phyloP scores from a whole-genome alignment of 1,140 invertebrate genomes.

The Eumeta japonica region DNA sequence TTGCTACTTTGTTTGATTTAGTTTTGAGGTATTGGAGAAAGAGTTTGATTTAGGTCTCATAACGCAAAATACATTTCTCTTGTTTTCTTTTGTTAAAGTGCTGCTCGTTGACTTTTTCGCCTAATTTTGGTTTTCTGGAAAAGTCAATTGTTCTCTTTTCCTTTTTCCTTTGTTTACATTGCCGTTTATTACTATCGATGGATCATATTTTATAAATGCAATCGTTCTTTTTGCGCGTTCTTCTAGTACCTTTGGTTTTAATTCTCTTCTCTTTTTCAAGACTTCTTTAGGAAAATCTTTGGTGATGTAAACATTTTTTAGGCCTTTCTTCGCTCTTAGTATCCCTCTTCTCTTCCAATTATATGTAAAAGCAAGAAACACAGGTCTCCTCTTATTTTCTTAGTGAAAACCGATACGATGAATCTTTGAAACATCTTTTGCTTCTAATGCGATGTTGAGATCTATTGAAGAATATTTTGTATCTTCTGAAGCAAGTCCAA shows the following conservation, averaged over 20 bases:
- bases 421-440: no score
- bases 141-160: no score
- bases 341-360: conserved; percentile 13
- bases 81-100: no score
- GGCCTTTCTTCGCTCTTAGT: conserved; percentile 12
- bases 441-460: conserved; percentile 13
- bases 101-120: no score
- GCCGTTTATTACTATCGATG: conserved; percentile 15
- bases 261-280: no score
- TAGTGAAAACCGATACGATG: conserved; percentile 9
- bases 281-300: no score
- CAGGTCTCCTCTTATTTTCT: conserved; percentile 13
- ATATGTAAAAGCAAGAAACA: conserved; percentile 12
- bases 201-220: conserved; percentile 16
- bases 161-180: conserved; percentile 15
- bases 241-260: no score
- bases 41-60: no score
- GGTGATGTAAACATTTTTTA: no score
- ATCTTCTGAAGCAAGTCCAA: conserved; percentile 9
- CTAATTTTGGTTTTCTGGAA: conserved; percentile 14
- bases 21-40: no score
- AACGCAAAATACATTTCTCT: no score
- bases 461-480: conserved; percentile 8
- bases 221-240: conserved; percentile 14
- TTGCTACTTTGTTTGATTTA: no score